phyloP scores from a whole-genome alignment of 2,888 invertebrate species.

The Parnassius apollo region DNA sequence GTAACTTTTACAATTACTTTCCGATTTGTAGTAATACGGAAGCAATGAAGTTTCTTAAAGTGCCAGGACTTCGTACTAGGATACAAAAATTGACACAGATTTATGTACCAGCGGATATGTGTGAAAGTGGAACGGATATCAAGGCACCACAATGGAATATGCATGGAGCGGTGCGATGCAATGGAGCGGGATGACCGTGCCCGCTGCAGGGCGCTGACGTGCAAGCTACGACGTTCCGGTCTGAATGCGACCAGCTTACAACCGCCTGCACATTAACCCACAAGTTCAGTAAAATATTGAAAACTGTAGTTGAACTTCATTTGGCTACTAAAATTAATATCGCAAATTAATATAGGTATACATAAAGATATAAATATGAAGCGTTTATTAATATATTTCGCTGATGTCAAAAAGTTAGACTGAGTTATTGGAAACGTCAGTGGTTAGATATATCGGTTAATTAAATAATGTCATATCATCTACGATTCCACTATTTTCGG shows the following conservation, averaged over 20 bases:
- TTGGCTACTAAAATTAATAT: neutral
- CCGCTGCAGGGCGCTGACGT: slow-evolving; percentile 34
- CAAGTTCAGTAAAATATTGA: neutral
- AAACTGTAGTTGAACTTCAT: neutral
- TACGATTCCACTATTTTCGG: slow-evolving; percentile 3
- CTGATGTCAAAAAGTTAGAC: neutral
- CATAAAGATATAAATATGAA: neutral
- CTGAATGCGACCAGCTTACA: slow-evolving; percentile 46
- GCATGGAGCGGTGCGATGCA: slow-evolving; percentile 39
- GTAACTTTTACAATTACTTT: too few relatives aligned
- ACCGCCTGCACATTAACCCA: slow-evolving; percentile 27
- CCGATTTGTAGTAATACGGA: neutral
- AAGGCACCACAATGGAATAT: slow-evolving; percentile 52
- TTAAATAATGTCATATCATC: slow-evolving; percentile 11
- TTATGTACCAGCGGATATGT: slow-evolving; percentile 37
- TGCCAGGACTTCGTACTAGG: neutral
- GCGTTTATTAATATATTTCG: neutral
- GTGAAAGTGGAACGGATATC: slow-evolving; percentile 76
- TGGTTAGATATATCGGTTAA: neutral
- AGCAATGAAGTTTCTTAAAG: neutral
- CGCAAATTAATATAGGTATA: too few relatives aligned
- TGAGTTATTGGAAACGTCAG: neutral
- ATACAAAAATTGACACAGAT: slow-evolving; percentile 27
- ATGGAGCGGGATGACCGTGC: slow-evolving; percentile 59
- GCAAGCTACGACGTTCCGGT: slow-evolving; percentile 52